These are phyloP conservation scores for Ammodytes dubius DNA, from an alignment of 2,113 vertebrate species.

Conservation along the genomic window DNA sequence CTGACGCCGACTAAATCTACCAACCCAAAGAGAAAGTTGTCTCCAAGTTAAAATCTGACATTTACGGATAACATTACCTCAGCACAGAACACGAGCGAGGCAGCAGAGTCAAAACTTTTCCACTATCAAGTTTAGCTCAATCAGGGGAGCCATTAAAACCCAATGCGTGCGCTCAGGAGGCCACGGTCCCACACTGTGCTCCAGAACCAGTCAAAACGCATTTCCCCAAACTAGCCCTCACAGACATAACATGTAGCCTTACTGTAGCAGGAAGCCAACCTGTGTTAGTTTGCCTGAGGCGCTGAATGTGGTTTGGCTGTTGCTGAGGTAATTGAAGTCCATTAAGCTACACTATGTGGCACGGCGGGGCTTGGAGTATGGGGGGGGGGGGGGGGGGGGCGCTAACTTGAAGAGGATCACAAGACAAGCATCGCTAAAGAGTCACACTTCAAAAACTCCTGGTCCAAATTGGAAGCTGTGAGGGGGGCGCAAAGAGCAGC, in stretches of 20 bases:
- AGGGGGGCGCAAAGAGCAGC: conserved; percentile 12
- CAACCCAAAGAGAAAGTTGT: neutral
- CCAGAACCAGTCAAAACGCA: conserved; percentile 63
- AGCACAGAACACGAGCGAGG: conserved; percentile 24
- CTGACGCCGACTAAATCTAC: neutral
- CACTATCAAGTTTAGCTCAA: conserved; percentile 66
- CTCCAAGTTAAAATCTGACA: neutral
- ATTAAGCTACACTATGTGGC: conserved; percentile 53
- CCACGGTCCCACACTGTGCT: conserved; percentile 59
- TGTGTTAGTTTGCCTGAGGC: conserved; percentile 67
- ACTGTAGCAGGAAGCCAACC: conserved; percentile 63
- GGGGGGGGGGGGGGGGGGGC: conserved; percentile 29
- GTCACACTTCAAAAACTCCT: conserved; percentile 16
- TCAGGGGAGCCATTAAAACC: conserved; percentile 70
- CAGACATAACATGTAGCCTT: conserved; percentile 57
- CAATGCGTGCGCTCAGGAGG: conserved; percentile 58
- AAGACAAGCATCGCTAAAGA: conserved; percentile 32
- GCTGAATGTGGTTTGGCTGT: conserved; percentile 75
- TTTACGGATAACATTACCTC: conserved; percentile 44
- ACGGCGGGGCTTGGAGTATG: conserved; percentile 16
- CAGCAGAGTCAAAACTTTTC: conserved; percentile 52
- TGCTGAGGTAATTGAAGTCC: conserved; percentile 60
- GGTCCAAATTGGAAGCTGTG: conserved; percentile 19
- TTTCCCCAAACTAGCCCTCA: conserved; percentile 65
- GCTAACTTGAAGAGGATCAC: conserved; percentile 24